Base-by-base conservation (phyloP, 1,140 invertebrate genomes). In the Pseudomyrmex dendroicus region DNA sequence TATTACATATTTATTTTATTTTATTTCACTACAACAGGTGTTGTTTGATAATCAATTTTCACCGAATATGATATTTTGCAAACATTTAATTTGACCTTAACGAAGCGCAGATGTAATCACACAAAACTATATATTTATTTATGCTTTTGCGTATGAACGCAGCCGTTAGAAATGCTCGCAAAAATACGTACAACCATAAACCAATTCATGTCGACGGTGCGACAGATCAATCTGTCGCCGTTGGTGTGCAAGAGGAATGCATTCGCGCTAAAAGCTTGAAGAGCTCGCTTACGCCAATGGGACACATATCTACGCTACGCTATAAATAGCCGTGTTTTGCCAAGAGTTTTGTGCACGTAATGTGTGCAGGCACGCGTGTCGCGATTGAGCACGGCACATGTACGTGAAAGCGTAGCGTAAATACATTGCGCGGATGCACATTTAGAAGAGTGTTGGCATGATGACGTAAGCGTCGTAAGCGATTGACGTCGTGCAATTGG, bases 261-360 rank as follows among this genome's bases (percentile, higher is more conserved):
- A 87, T 86, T 87, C 74, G 46, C 83, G 83, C 70, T 88, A 84
- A 88, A 7, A 35, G 35, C 35, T 88, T 87, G 83, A 88, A 84
- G 62, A 74, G 54, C 57, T 54, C 54, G 63, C 82, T 84, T 67
- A 66, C 73, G 82, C 59, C 56, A 85, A 73, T 73, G 48, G 56
- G 46, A 70, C 56, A 52, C 48, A 35, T 73, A 35, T 35, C 35
- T 5, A 68, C 52, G 46, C 48, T 68, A 15, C 56, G 82, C 83
- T 89, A 89, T 89, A 89, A 89, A 89, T 89, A 89, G 88, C 59
- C 82, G 50, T 77, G 66, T 83, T 87, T 85, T 73, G 61, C 85
- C 82, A 64, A 13, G 63, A 82, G 74, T 85, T 84, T 82, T 78
- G 85, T 78, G 85, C 88, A 50, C 63, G 83, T 86, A 74, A 84